Percentiles rank a stretch among this genome's conserved stretches.
These are phyloP conservation scores for Lasioglossum morio DNA, from an alignment of 2,888 invertebrate species.

Conservation along the genomic window DNA sequence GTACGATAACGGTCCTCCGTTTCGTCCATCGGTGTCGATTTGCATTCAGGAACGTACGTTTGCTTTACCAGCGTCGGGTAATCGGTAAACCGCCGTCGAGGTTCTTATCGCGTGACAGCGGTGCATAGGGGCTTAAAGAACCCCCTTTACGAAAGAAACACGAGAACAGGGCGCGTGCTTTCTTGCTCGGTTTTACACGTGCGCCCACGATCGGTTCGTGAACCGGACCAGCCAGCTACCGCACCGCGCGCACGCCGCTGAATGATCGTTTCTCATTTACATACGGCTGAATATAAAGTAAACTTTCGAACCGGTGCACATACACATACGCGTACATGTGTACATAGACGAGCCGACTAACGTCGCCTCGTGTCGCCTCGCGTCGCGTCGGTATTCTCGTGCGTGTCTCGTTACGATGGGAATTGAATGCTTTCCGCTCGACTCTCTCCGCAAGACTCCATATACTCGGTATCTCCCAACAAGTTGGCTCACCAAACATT, in stretches of 20 bases:
- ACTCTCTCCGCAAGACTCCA: neutral
- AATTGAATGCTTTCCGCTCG: slow-evolving; percentile 15
- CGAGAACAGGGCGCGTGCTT: slow-evolving; percentile 58
- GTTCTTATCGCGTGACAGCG: slow-evolving; percentile 61
- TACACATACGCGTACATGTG: neutral
- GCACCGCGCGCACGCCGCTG: slow-evolving; percentile 21
- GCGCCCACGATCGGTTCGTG: slow-evolving; percentile 55
- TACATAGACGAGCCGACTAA: neutral
- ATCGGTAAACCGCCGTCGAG: slow-evolving; percentile 59
- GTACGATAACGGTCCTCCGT: slow-evolving; percentile 53
- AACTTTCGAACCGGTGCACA: slow-evolving; percentile 29
- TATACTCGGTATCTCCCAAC: neutral
- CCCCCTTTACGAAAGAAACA: slow-evolving; percentile 53
- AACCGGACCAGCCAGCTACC: slow-evolving; percentile 29
- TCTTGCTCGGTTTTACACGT: slow-evolving; percentile 58
- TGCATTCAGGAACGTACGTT: slow-evolving; percentile 59
- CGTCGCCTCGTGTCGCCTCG: neutral
- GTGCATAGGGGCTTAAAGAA: slow-evolving; percentile 47
- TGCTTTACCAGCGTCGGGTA: slow-evolving; percentile 46
- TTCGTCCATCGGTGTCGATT: slow-evolving; percentile 59
- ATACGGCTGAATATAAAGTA: slow-evolving; percentile 40
- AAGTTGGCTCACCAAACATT: neutral
- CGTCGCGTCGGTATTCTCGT: slow-evolving; percentile 14
- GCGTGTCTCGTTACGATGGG: slow-evolving; percentile 21
- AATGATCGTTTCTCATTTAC: slow-evolving; percentile 55